These are phyloP conservation scores for Lacerta viridis DNA, from an alignment of 2,797 vertebrate species.

Conservation along the genomic window DNA sequence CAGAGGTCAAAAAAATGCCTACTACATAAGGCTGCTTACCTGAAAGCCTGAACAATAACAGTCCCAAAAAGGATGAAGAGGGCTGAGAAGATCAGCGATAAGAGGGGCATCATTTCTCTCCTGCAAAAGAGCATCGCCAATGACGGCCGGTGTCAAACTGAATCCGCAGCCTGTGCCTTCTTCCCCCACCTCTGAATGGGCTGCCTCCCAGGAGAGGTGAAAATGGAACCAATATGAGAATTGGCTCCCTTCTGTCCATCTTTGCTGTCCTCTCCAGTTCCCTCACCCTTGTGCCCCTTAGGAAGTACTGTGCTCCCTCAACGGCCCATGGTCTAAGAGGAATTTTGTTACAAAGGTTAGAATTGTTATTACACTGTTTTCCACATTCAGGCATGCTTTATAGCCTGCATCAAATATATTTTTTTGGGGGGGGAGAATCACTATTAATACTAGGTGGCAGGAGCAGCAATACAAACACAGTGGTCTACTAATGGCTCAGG, in stretches of 20 bases:
- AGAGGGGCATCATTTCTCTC: conserved; percentile 98
- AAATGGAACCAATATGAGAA: not conserved
- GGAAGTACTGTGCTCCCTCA: not conserved
- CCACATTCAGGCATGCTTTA: too few relatives aligned
- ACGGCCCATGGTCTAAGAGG: too few relatives aligned
- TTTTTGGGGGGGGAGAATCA: too few relatives aligned
- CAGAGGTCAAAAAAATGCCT: too few relatives aligned
- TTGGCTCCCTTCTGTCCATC: not conserved
- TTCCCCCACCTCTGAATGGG: not conserved
- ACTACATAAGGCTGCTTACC: conserved; percentile 77
- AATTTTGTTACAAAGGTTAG: too few relatives aligned
- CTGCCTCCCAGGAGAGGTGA: too few relatives aligned
- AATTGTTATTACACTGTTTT: too few relatives aligned
- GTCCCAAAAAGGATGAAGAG: conserved; percentile 98
- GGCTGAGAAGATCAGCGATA: conserved; percentile 95
- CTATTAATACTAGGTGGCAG: too few relatives aligned
- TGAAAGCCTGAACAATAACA: conserved; percentile 95
- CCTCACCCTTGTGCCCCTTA: not conserved
- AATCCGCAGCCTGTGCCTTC: fast-evolving
- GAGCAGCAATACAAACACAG: not conserved
- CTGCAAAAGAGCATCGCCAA: conserved; percentile 76
- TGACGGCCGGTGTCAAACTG: fast-evolving
- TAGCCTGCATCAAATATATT: too few relatives aligned
- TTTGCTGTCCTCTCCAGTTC: not conserved
- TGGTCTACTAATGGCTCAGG: not conserved